A percentile compares a stretch with the other conserved stretches of the same genome.
Conservation (phyloP, 2,113 vertebrate genomes). For the Centropristis striata region DNA sequence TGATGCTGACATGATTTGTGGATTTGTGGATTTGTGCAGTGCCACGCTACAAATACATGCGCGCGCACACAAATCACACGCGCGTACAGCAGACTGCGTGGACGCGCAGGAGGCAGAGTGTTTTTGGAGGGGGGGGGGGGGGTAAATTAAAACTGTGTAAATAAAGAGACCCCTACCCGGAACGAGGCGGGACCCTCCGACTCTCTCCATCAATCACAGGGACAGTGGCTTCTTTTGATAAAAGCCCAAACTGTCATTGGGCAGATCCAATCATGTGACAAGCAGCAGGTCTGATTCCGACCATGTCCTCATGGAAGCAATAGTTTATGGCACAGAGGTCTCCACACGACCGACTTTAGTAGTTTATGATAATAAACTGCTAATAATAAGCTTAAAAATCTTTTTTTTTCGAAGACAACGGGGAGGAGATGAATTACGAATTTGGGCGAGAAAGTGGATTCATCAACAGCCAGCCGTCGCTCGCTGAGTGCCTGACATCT, state of each 20-base stretch:
- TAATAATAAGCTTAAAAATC: slow-evolving; percentile 85
- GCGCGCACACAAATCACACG: background rate
- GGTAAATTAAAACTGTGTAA: slow-evolving; percentile 83
- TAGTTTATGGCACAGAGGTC: slow-evolving; percentile 98
- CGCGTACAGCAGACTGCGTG: slow-evolving; percentile 23
- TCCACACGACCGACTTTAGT: slow-evolving; percentile 96
- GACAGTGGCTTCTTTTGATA: slow-evolving; percentile 99
- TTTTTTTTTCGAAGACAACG: slow-evolving; percentile 90
- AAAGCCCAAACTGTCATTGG: slow-evolving; percentile 99
- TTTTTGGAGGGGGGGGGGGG: background rate
- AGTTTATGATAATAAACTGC: slow-evolving; percentile 87
- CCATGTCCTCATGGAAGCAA: slow-evolving; percentile 98
- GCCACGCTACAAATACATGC: slow-evolving; percentile 44
- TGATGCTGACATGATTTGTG: slow-evolving; percentile 91
- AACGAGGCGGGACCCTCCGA: slow-evolving; percentile 96
- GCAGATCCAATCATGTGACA: slow-evolving; percentile 99
- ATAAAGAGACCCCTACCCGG: slow-evolving; percentile 93
- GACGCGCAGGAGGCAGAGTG: slow-evolving; percentile 20
- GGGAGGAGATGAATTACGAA: slow-evolving; percentile 99
- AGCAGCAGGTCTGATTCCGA: slow-evolving; percentile 99
- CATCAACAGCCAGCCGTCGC: slow-evolving; percentile 99
- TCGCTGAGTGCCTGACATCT: slow-evolving; percentile 99
- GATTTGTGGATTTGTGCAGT: slow-evolving; percentile 69
- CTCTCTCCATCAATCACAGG: slow-evolving; percentile 99
- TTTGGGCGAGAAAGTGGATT: slow-evolving; percentile 99